Base-by-base conservation (phyloP, 2,888 invertebrate species). In the Ariolimax columbianus region DNA sequence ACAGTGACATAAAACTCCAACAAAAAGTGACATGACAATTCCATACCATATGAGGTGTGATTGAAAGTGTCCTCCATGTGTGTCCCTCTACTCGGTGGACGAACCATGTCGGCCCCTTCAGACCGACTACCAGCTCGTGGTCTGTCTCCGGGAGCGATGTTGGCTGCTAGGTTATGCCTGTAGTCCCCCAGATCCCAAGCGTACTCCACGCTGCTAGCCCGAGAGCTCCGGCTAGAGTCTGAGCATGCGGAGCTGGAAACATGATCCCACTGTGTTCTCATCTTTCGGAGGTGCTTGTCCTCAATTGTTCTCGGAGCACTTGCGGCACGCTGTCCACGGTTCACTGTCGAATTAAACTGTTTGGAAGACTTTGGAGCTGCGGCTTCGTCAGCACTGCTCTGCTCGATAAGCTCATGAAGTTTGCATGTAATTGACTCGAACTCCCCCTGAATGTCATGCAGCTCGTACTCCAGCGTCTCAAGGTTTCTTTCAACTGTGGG, bases 371-470 rank as follows among this genome's bases (percentile, higher is more conserved):
- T 23, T 47, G 63, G 51, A 36, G 77, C 73, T 59, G 55, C 55
- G 33, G 72, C 83, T 33, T 47, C 9, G 51, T 47, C 51, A 1
- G 40, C 66, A 17, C 77, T 80, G 38, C 86, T 84, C 23, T 86
- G 85, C 77, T 88, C 86, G 68, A 89, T 89, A 30, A 92, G 84
- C 78, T 91, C 91, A 80, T 89, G 88, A 36, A 92, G 88, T 86
- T 91, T 89, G 59, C 89, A 89, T 51, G 90, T 90, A 43, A 92
- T 89, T 72, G 89, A 89, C 75, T 89, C 89, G 88, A 92, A 91
- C 83, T 92, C 91, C 81, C 90, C 91, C 73, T 91, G 91, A 47
- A 92, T 91, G 82, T 88, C 89, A 82, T 90, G 90, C 43, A 92
- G 89, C 84, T 91, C 91, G 55, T 90, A 88, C 77, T 91, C 91